Conservation (phyloP, 2,888 invertebrate species). For the Fragum fragum region DNA sequence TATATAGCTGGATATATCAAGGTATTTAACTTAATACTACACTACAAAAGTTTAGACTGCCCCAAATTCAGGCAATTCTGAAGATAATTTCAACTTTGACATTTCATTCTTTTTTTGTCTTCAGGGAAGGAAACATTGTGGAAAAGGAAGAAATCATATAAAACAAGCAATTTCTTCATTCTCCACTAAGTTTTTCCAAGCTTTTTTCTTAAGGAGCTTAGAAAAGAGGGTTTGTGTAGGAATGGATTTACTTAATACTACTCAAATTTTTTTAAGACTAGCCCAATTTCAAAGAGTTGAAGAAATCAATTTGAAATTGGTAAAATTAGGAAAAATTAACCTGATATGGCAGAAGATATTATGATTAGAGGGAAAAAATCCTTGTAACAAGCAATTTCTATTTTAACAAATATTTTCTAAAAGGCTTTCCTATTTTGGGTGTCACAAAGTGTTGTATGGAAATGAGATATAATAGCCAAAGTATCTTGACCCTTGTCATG, state of each 20-base stretch:
- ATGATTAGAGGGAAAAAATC: constrained; percentile 13
- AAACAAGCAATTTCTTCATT: too few relatives aligned
- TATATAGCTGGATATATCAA: not conserved
- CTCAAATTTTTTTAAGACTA: not conserved
- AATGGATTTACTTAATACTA: not conserved
- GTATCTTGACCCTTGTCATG: too few relatives aligned
- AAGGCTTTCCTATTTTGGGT: not conserved
- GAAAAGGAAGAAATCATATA: too few relatives aligned
- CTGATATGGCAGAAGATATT: not conserved
- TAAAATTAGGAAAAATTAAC: not conserved
- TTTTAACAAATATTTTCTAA: constrained; percentile 7
- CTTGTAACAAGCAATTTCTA: constrained; percentile 14
- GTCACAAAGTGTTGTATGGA: not conserved
- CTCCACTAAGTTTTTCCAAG: too few relatives aligned
- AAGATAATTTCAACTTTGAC: too few relatives aligned
- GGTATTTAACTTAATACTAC: not conserved
- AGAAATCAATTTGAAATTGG: not conserved
- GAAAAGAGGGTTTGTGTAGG: too few relatives aligned
- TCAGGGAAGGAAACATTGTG: too few relatives aligned
- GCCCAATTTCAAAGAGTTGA: not conserved
- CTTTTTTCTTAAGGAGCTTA: too few relatives aligned
- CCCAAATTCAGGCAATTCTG: too few relatives aligned
- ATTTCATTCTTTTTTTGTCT: too few relatives aligned
- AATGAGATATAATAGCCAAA: too few relatives aligned
- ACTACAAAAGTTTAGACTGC: too few relatives aligned